Conservation (phyloP, 2,888 invertebrate genomes). For the Elegia similella region DNA sequence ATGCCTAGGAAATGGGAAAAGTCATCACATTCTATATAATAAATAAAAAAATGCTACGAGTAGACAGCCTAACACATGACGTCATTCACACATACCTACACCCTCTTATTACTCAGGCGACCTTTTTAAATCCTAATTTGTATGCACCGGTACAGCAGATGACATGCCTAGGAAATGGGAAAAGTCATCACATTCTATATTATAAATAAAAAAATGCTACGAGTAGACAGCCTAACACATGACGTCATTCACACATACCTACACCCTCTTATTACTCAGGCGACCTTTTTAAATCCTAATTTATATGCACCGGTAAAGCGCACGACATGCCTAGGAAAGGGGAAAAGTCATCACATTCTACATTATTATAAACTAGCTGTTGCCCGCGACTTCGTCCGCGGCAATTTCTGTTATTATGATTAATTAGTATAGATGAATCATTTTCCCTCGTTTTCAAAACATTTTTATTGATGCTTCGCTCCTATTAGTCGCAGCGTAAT, state of each 20-base stretch:
- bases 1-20: background rate
- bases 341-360: background rate
- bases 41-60: too few relatives aligned
- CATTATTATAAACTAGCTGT: too few relatives aligned
- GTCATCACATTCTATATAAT: background rate
- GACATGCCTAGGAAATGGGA: background rate
- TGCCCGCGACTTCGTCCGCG: too few relatives aligned
- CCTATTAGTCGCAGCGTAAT: too few relatives aligned
- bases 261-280: background rate
- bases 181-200: background rate
- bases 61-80: background rate
- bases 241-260: slow-evolving; percentile 2
- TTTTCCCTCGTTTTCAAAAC: too few relatives aligned
- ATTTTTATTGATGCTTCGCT: too few relatives aligned
- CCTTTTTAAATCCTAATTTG: slow-evolving; percentile 11
- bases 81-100: slow-evolving; percentile 2
- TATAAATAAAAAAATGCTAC: too few relatives aligned
- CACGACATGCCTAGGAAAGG: background rate
- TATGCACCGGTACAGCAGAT: background rate
- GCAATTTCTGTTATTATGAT: too few relatives aligned
- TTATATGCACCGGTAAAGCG: slow-evolving; percentile 7
- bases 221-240: background rate
- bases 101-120: background rate
- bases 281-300: slow-evolving; percentile 11
- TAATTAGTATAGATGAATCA: too few relatives aligned